Evolutionary conservation across 1,140 invertebrate species (phyloP).

Genomic region (Aphidius gifuensis): DNA sequence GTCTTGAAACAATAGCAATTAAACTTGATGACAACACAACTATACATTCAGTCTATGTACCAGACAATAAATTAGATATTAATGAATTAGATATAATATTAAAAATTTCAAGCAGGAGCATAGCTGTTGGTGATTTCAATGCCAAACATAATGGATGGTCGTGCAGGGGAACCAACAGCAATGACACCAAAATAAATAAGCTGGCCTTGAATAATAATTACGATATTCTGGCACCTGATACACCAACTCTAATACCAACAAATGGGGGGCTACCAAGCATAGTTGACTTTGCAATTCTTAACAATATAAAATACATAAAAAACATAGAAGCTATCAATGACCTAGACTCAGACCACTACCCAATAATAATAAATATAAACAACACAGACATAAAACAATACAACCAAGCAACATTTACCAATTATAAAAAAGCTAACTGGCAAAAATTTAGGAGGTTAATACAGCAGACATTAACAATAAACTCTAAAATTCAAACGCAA

Average conservation of each 20-base stretch:
- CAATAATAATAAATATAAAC: conserved; percentile 7
- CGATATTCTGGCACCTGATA: conserved; percentile 9
- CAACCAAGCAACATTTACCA: conserved; percentile 4
- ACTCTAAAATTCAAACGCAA: conserved; percentile 9
- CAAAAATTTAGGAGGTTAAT: conserved; percentile 17
- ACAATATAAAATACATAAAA: conserved; percentile 15
- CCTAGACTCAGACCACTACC: conserved; percentile 26
- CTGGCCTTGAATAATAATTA: conserved; percentile 4
- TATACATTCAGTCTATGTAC: conserved; percentile 22
- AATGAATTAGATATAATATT: conserved; percentile 23
- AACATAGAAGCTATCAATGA: conserved; percentile 22
- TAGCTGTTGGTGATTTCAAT: conserved; percentile 25
- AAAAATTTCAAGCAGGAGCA: conserved; percentile 16
- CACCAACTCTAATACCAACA: conserved; percentile 13
- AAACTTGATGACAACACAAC: conserved; percentile 22
- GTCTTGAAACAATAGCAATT: conserved; percentile 24
- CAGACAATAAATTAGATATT: conserved; percentile 19
- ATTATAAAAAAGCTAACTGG: conserved; percentile 27
- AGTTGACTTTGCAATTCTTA: conserved; percentile 19
- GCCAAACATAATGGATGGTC: conserved; percentile 27
- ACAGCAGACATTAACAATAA: conserved; percentile 11
- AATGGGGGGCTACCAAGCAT: conserved; percentile 1
- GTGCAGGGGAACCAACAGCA: conserved; percentile 21
- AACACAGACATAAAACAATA: too few species aligned
- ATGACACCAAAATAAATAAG: conserved; percentile 18